These are phyloP conservation scores for Anguilla anguilla DNA, from an alignment of 2,797 vertebrate species.

Conservation along the genomic window DNA sequence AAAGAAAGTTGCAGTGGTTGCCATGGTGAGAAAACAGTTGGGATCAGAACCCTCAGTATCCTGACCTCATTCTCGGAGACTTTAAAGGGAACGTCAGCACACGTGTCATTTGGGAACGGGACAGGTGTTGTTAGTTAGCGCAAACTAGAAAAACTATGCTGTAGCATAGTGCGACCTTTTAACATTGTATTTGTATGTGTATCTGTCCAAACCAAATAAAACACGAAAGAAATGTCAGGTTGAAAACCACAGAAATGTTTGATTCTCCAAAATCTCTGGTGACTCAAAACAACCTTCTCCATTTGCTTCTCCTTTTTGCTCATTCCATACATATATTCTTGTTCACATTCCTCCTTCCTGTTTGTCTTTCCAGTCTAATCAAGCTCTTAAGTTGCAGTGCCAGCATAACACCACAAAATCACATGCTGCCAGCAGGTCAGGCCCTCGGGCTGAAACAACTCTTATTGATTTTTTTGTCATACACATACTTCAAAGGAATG, in stretches of 20 bases:
- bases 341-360: neutral
- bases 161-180: neutral
- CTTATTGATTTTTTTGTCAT: slow-evolving; percentile 22
- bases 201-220: neutral
- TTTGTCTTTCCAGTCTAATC: neutral
- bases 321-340: neutral
- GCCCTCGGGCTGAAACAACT: slow-evolving; percentile 8
- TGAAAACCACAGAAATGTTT: neutral
- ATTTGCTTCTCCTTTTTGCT: neutral
- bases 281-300: neutral
- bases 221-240: neutral
- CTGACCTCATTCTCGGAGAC: neutral
- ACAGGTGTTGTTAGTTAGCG: neutral
- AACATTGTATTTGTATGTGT: neutral
- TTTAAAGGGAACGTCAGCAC: neutral
- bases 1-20: neutral
- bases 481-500: slow-evolving; percentile 24
- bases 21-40: slow-evolving; percentile 9
- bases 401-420: slow-evolving; percentile 10
- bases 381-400: slow-evolving; percentile 15
- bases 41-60: neutral
- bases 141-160: neutral
- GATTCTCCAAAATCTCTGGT: neutral
- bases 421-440: neutral
- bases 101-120: neutral